A percentile compares a stretch with the other conserved stretches of the same genome.
Conservation (phyloP, 2,888 invertebrate species). For the Abrostola triplasia region DNA sequence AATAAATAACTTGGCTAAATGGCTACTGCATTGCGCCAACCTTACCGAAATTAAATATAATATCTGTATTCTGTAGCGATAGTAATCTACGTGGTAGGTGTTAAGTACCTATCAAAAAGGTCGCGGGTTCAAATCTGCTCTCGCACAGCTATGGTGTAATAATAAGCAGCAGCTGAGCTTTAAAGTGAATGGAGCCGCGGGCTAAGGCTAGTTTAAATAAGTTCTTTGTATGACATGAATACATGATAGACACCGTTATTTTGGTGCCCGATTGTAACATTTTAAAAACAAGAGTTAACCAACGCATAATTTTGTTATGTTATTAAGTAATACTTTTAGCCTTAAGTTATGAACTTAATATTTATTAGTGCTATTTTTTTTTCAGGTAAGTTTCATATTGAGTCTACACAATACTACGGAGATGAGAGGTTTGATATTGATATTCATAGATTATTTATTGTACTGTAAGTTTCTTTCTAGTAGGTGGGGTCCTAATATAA, state of each 20-base stretch:
- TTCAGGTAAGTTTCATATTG: constrained; percentile 63
- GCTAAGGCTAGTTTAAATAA: constrained; percentile 33
- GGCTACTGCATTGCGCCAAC: background rate
- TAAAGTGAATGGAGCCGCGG: constrained; percentile 46
- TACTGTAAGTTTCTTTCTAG: too few relatives aligned
- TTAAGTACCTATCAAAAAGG: constrained; percentile 46
- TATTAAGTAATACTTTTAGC: too few relatives aligned
- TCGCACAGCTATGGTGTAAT: constrained; percentile 41
- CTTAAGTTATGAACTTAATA: constrained; percentile 4
- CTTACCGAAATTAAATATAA: background rate
- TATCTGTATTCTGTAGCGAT: constrained; percentile 26
- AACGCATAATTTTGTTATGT: too few relatives aligned
- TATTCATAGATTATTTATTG: background rate
- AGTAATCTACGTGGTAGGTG: constrained; percentile 43
- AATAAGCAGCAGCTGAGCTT: constrained; percentile 40
- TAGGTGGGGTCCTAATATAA: too few relatives aligned
- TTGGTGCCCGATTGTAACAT: constrained; percentile 3
- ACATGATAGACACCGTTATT: constrained; percentile 11
- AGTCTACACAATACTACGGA: constrained; percentile 5
- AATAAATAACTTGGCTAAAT: too few relatives aligned
- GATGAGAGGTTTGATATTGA: constrained; percentile 8
- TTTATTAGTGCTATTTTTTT: constrained; percentile 48
- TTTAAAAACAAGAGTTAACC: background rate
- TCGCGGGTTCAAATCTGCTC: constrained; percentile 46
- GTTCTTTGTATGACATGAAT: constrained; percentile 20